These are phyloP conservation scores for Platyura marginata DNA, from an alignment of 1,140 invertebrate species.

Conservation along the genomic window DNA sequence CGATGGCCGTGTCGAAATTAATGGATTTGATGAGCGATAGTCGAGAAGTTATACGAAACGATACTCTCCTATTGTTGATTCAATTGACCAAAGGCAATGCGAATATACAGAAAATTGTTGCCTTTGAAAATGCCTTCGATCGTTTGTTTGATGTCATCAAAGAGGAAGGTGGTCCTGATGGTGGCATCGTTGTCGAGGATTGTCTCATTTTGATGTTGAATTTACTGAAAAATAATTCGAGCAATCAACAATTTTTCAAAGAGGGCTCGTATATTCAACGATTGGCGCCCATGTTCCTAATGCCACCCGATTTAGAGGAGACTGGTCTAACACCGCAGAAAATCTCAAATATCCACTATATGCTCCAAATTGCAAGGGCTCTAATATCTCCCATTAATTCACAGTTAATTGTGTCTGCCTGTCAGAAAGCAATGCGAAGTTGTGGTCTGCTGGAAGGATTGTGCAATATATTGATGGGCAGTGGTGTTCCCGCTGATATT, in stretches of 20 bases:
- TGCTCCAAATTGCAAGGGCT: constrained; percentile 76
- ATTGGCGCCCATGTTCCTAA: constrained; percentile 70
- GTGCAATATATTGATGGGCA: constrained; percentile 83
- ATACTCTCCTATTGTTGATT: constrained; percentile 81
- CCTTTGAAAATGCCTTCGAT: constrained; percentile 98
- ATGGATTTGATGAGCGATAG: constrained; percentile 91
- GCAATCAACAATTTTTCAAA: constrained; percentile 97
- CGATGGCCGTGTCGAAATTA: constrained; percentile 93
- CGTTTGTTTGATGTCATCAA: constrained; percentile 82
- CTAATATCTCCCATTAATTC: constrained; percentile 80
- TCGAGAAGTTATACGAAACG: constrained; percentile 92
- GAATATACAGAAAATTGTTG: constrained; percentile 98
- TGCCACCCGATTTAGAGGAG: constrained; percentile 49
- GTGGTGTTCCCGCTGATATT: constrained; percentile 90
- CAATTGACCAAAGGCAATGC: constrained; percentile 90
- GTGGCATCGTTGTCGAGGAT: constrained; percentile 96
- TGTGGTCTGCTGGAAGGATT: constrained; percentile 65
- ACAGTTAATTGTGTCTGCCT: constrained; percentile 46
- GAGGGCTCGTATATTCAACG: constrained; percentile 89
- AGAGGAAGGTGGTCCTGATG: constrained; percentile 85
- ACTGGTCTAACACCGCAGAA: constrained; percentile 86
- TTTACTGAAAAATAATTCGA: constrained; percentile 85
- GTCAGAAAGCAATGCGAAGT: constrained; percentile 75
- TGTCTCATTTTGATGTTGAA: constrained; percentile 90
- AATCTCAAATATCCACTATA: constrained; percentile 82